Evolutionary conservation across 2,888 invertebrate species (phyloP).

Genomic region (Micropterix aruncella): DNA sequence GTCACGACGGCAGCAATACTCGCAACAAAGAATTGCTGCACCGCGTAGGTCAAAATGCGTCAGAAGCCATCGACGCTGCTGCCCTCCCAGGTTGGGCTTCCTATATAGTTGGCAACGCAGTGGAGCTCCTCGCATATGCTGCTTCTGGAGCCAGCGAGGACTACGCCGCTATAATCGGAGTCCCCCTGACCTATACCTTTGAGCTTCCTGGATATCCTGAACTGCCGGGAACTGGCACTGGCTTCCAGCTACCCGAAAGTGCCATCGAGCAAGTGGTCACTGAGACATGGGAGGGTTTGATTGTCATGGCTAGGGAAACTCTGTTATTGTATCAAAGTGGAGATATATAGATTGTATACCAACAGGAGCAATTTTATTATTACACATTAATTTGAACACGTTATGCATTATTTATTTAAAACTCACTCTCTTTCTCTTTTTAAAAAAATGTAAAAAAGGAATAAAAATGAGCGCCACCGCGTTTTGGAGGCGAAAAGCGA

Average conservation of each 20-base stretch:
- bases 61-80: background rate
- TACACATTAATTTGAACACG: too few species aligned
- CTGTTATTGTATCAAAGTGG: too few species aligned
- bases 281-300: slow-evolving; percentile 25
- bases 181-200: slow-evolving; percentile 26
- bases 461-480: too few species aligned
- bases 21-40: slow-evolving; percentile 15
- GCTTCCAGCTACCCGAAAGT: slow-evolving; percentile 19
- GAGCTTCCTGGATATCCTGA: slow-evolving; percentile 46
- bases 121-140: slow-evolving; percentile 12
- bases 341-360: too few species aligned
- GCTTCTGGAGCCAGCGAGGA: background rate
- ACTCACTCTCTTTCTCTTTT: too few species aligned
- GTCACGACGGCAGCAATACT: slow-evolving; percentile 23
- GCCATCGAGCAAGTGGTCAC: slow-evolving; percentile 21
- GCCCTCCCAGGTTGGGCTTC: background rate
- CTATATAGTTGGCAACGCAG: background rate
- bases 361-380: too few species aligned
- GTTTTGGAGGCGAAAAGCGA: too few species aligned
- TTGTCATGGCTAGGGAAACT: slow-evolving; percentile 18
- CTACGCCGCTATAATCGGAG: slow-evolving; percentile 16
- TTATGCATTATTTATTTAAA: too few species aligned
- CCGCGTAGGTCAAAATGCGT: slow-evolving; percentile 7
- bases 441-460: too few species aligned
- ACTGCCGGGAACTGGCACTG: slow-evolving; percentile 19